phyloP scores from a whole-genome alignment of 2,797 vertebrate species.

The Sebastes cheni region DNA sequence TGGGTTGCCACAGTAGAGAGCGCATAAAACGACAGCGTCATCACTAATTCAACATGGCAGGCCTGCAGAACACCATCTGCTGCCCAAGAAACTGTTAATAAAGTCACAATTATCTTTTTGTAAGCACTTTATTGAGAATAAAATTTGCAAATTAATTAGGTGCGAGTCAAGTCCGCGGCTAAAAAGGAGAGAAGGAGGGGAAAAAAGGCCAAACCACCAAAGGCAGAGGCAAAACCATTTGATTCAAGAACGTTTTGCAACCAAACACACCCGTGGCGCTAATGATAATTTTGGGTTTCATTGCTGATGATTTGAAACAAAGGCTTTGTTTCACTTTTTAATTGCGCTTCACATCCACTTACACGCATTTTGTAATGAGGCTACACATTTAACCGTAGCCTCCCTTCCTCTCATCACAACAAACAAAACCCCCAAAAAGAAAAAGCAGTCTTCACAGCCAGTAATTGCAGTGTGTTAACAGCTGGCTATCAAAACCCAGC shows the following conservation, averaged over 20 bases:
- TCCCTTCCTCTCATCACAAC: constrained; percentile 67
- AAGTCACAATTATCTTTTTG: constrained; percentile 99
- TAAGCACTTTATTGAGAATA: constrained; percentile 98
- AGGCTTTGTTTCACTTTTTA: constrained; percentile 73
- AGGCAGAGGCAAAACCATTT: constrained; percentile 60
- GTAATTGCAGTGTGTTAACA: constrained; percentile 72
- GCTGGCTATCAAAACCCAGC: constrained; percentile 72
- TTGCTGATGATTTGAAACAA: constrained; percentile 76
- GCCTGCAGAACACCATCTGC: constrained; percentile 97
- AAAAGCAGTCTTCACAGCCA: constrained; percentile 18
- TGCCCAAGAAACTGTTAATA: constrained; percentile 98
- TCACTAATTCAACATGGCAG: constrained; percentile 98
- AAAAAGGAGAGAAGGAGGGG: constrained; percentile 40
- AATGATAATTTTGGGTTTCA: constrained; percentile 81
- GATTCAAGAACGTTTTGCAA: constrained; percentile 59
- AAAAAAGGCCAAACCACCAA: constrained; percentile 58
- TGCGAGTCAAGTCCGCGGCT: constrained; percentile 78
- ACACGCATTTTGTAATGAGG: constrained; percentile 69
- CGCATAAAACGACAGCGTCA: constrained; percentile 92
- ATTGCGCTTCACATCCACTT: constrained; percentile 72
- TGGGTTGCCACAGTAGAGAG: constrained; percentile 89
- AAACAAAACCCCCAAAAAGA: constrained; percentile 44
- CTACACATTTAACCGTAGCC: constrained; percentile 60
- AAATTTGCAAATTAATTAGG: constrained; percentile 97
- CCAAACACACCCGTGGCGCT: constrained; percentile 66